Base-by-base conservation (phyloP, 2,797 vertebrate species). In the Oreortyx pictus region DNA sequence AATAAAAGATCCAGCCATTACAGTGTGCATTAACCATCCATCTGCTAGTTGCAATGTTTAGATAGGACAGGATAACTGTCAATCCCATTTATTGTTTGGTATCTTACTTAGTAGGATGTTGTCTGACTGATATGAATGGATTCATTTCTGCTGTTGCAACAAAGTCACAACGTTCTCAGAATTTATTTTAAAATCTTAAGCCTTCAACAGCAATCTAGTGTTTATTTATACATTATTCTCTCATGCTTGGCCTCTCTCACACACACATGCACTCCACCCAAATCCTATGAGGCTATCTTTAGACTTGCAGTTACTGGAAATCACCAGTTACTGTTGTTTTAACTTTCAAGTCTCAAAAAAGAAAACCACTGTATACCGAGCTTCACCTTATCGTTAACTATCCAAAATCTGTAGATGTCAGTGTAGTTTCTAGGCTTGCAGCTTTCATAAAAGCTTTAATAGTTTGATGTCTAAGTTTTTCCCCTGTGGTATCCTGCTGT, bases 191-290 rank as follows among this genome's bases (percentile, higher is more conserved):
- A 23, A 27, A 60, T 57, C 65, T 46, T 82, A 29, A 74, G 49
- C 17, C 27, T 54, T 77, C 60, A 56, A 7, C 64, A 90, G n/a
- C 43, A 41, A n/a, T 33, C n/a, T 1, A 5, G 44, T 56, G 16
- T 71, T 89, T 88, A 67, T 90, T 94, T 94, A 74, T 64, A 76
- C 12, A 57, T 89, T 91, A 83, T 92, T 82, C 29, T 67, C 56
- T 80, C 78, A 72, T 49, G 88, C 47, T 60, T 76, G 23, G n/a
- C 20, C 75, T 61, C 31, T 67, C 43, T 59, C 16, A 56, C 62
- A 54, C 16, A 81, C 6, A 35, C 3, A 9, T 0, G 11, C 17
- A 33, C 66, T 91, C 59, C 81, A 78, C 72, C 47, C 50, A 92
- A 33, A 62, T 72, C 27, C 31, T 72, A 18, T 49, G 56, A 76